phyloP scores from a whole-genome alignment of 2,797 vertebrate genomes.

The Leptoclinus maculatus region DNA sequence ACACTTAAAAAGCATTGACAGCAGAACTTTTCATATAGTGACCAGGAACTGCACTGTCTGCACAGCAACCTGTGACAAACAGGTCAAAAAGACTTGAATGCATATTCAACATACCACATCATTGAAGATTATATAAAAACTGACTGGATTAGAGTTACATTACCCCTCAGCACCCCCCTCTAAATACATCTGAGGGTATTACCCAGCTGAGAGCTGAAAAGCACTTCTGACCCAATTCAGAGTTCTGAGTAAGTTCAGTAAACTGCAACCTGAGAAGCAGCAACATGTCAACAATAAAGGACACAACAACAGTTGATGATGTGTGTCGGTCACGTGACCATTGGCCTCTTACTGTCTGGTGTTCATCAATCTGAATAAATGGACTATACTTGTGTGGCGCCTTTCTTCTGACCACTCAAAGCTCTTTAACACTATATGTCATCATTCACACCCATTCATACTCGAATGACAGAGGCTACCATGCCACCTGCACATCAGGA shows the following conservation, averaged over 20 bases:
- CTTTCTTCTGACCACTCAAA: too few species aligned
- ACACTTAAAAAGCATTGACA: neutral
- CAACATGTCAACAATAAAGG: neutral
- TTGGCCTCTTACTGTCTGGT: neutral
- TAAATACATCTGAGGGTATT: neutral
- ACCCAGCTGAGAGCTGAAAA: neutral
- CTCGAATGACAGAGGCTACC: too few species aligned
- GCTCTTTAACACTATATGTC: too few species aligned
- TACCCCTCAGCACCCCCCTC: neutral
- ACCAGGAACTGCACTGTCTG: neutral
- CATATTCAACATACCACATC: neutral
- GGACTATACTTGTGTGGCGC: neutral
- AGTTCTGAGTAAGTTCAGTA: neutral
- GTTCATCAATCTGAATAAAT: neutral
- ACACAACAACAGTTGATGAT: neutral
- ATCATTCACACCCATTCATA: too few species aligned
- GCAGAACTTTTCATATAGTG: neutral
- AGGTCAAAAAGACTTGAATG: neutral
- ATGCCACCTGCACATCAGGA: too few species aligned
- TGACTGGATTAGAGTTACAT: neutral
- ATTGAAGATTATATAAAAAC: neutral
- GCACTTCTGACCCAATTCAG: slow-evolving; percentile 6
- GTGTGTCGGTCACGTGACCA: neutral
- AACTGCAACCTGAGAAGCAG: neutral
- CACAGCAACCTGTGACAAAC: neutral